Percentiles rank a stretch among this genome's conserved stretches.
Conservation (phyloP, 2,888 invertebrate species). For the Arge pagana region DNA sequence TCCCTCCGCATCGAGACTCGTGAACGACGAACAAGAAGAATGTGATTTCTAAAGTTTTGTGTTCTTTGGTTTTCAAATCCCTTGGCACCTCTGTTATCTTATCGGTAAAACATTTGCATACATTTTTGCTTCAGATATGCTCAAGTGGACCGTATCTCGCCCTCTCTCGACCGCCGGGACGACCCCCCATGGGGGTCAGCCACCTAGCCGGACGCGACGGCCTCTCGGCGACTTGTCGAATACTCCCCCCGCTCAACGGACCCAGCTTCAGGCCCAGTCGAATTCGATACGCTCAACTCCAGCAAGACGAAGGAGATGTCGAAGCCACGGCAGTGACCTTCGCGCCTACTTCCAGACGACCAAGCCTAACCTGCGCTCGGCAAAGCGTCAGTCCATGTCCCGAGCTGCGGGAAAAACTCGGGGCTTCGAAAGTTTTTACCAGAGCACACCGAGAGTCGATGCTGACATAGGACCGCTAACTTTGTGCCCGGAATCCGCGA, state of each 20-base stretch:
- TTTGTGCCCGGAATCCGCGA: conserved; percentile 36
- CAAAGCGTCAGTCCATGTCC: conserved; percentile 50
- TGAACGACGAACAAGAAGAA: too few species aligned
- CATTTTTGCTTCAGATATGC: conserved; percentile 43
- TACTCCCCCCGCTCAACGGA: conserved; percentile 48
- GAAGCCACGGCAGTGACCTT: conserved; percentile 52
- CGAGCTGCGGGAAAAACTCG: conserved; percentile 38
- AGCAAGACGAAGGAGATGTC: conserved; percentile 47
- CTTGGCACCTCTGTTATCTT: too few species aligned
- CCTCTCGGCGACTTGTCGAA: conserved; percentile 55
- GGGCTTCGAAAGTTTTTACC: conserved; percentile 49
- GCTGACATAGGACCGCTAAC: conserved; percentile 53
- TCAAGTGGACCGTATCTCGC: conserved; percentile 57
- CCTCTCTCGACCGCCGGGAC: conserved; percentile 53
- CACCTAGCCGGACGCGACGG: conserved; percentile 41
- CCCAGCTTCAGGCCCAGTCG: conserved; percentile 19
- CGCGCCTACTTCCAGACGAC: conserved; percentile 54
- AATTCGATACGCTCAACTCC: conserved; percentile 23
- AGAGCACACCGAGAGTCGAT: conserved; percentile 54
- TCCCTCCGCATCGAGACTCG: too few species aligned
- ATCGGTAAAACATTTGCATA: background rate
- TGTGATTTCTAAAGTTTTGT: too few species aligned
- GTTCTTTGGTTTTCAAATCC: too few species aligned
- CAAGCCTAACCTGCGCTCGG: conserved; percentile 46
- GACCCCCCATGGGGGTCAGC: conserved; percentile 48